Percentiles rank a stretch among this genome's conserved stretches.
Conservation (phyloP, 2,113 vertebrate species). For the Entelurus aequoreus region DNA sequence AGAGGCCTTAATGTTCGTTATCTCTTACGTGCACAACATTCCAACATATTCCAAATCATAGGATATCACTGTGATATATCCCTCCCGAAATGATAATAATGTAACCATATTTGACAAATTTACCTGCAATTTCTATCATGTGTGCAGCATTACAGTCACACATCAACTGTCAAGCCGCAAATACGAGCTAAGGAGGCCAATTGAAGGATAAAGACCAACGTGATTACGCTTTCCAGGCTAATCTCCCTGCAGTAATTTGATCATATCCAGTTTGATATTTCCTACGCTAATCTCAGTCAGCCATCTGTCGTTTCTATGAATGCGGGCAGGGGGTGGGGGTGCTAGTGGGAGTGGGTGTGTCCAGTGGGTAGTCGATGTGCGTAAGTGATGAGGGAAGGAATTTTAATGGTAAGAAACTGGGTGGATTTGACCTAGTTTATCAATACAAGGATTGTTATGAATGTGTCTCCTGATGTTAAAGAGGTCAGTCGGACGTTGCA, state of each 20-base stretch:
- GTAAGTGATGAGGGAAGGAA: slow-evolving; percentile 9
- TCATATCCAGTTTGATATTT: slow-evolving; percentile 65
- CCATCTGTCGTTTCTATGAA: slow-evolving; percentile 62
- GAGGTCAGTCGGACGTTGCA: slow-evolving; percentile 23
- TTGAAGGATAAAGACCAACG: slow-evolving; percentile 35
- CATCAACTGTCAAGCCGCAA: slow-evolving; percentile 25
- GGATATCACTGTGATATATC: background rate
- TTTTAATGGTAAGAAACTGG: slow-evolving; percentile 22
- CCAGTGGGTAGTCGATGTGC: slow-evolving; percentile 10
- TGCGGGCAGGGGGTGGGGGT: slow-evolving; percentile 10
- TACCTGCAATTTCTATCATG: slow-evolving; percentile 1
- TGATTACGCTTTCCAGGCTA: slow-evolving; percentile 56
- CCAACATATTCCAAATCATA: background rate
- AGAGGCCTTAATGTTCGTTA: too few species aligned
- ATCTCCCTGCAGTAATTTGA: slow-evolving; percentile 57
- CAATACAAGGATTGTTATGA: background rate
- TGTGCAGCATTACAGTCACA: slow-evolving; percentile 14
- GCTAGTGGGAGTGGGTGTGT: background rate
- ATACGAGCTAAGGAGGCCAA: slow-evolving; percentile 44
- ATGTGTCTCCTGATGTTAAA: slow-evolving; percentile 14
- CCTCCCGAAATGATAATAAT: background rate
- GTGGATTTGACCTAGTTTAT: background rate
- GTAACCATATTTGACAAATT: background rate
- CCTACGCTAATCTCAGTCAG: slow-evolving; percentile 57
- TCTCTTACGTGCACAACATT: too few species aligned